Percentiles rank a stretch among this genome's conserved stretches.
phyloP scores from a whole-genome alignment of 2,113 vertebrate species.

The Prietella phreatophila region DNA sequence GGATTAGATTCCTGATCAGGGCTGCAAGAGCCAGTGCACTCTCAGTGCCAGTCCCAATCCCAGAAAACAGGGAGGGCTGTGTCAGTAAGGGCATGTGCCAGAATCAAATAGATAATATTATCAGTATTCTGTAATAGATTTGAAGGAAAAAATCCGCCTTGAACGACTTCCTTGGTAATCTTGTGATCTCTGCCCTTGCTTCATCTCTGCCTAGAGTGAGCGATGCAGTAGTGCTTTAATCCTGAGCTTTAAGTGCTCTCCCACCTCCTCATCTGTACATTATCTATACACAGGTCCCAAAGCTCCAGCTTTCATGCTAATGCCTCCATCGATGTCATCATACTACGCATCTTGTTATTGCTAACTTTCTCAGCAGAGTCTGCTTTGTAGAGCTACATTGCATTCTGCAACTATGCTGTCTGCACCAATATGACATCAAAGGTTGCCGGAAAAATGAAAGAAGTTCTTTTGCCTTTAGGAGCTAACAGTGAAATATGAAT shows the following conservation, averaged over 20 bases:
- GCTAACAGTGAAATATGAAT: neutral
- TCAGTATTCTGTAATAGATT: no score
- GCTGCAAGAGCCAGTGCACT: no score
- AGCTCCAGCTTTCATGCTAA: neutral
- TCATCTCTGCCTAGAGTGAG: neutral
- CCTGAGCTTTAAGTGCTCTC: neutral
- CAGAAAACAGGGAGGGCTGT: no score
- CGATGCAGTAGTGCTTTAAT: neutral
- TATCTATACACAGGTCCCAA: neutral
- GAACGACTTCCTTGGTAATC: neutral
- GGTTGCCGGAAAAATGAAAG: neutral
- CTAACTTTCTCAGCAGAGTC: neutral
- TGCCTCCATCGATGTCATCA: neutral
- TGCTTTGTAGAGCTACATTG: neutral
- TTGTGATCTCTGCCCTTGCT: neutral
- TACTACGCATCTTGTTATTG: neutral
- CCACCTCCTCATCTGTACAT: neutral
- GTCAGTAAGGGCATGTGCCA: no score
- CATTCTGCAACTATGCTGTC: neutral
- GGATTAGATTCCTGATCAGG: no score
- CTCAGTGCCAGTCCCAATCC: no score
- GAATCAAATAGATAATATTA: no score
- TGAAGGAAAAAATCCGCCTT: neutral
- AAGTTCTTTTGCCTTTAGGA: neutral
- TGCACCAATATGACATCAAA: neutral